Evolutionary conservation across 92 coral and sea anemone genomes (phyloP).

Genomic region (Actinernus sp.): DNA sequence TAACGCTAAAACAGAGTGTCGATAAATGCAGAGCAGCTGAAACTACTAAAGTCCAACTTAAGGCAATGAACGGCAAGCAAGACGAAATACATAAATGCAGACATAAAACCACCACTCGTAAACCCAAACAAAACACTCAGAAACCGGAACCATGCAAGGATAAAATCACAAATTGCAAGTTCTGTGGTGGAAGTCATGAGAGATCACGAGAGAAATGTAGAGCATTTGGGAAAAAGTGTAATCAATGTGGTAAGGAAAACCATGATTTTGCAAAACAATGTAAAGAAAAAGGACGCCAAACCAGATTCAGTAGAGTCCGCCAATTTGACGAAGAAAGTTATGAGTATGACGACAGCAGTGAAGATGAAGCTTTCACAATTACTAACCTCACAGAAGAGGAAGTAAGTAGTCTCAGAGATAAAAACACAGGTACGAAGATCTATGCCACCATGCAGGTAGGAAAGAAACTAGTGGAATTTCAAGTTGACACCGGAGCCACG

Average conservation of each 20-base stretch:
- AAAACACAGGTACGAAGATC: background rate
- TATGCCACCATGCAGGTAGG: conserved; percentile 9
- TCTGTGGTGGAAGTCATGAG: conserved; percentile 23
- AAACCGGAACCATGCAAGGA: too few species aligned
- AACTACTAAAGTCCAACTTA: conserved; percentile 38
- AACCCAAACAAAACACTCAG: background rate
- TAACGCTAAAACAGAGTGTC: conserved; percentile 48
- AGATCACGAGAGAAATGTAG: conserved; percentile 12
- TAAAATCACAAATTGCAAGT: conserved; percentile 18
- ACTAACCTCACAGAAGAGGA: background rate
- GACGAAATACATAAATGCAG: conserved; percentile 3
- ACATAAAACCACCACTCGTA: conserved; percentile 12
- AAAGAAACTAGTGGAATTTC: conserved; percentile 5
- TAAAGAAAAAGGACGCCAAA: conserved; percentile 1
- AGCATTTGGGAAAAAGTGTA: conserved; percentile 16
- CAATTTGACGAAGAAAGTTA: too few species aligned
- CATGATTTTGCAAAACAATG: conserved; percentile 13
- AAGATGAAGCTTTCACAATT: background rate
- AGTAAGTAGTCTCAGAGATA: background rate
- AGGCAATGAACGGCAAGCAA: conserved; percentile 14
- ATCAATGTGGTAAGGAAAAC: conserved; percentile 15
- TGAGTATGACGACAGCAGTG: too few species aligned
- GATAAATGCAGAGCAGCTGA: conserved; percentile 63
- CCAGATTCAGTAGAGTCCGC: too few species aligned
- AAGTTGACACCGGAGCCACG: conserved; percentile 15